Evolutionary conservation across 2,888 invertebrate species (phyloP).

Genomic region (Caenorhabditis macrosperma): DNA sequence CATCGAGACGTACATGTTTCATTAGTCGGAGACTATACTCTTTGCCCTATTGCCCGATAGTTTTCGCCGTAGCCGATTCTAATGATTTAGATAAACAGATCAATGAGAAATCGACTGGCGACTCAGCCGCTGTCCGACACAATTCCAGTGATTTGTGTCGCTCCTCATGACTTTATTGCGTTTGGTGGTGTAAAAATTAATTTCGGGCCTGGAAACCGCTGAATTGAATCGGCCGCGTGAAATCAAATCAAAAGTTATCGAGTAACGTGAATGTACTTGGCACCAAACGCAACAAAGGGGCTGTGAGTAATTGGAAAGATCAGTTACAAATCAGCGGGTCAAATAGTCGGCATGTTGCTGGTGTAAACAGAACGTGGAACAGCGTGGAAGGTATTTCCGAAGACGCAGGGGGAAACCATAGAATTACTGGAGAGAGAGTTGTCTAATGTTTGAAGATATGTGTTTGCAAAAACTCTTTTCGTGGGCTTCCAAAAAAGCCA

Average conservation of each 20-base stretch:
- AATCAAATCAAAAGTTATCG: too few species aligned
- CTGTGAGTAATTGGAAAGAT: slow-evolving; percentile 4
- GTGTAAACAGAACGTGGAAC: slow-evolving; percentile 8
- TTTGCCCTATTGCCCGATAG: neutral
- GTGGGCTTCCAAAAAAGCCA: neutral
- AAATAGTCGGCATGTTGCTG: neutral
- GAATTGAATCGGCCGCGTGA: neutral
- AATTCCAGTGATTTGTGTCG: too few species aligned
- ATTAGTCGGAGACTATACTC: slow-evolving; percentile 7
- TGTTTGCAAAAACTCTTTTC: neutral
- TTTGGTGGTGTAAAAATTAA: slow-evolving; percentile 3
- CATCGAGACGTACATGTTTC: neutral
- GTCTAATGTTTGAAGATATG: neutral
- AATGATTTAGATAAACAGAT: slow-evolving; percentile 4
- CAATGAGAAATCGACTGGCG: slow-evolving; percentile 17
- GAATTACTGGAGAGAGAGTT: neutral
- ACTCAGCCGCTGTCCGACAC: neutral
- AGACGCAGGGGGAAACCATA: neutral
- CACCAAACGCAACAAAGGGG: neutral
- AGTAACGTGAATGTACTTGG: too few species aligned
- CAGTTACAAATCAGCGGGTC: slow-evolving; percentile 4
- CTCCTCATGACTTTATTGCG: too few species aligned
- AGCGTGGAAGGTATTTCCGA: neutral
- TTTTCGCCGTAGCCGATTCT: neutral
- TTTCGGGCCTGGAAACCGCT: neutral